phyloP scores from a whole-genome alignment of 2,113 vertebrate species.

The Megaleporinus macrocephalus region DNA sequence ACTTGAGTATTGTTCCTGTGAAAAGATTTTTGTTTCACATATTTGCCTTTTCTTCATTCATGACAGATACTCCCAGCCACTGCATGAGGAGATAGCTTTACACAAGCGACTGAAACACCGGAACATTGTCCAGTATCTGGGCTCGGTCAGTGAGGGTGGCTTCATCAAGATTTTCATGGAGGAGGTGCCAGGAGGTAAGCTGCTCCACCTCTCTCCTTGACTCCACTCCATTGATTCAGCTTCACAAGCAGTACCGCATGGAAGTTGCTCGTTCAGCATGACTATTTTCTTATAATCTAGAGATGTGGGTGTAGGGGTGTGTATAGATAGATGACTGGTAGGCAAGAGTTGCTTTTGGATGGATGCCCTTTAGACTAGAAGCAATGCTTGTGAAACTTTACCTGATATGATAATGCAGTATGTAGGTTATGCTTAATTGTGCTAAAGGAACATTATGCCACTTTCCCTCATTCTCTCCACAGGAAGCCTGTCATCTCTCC shows the following conservation, averaged over 20 bases:
- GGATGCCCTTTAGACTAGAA: background rate
- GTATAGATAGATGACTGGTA: background rate
- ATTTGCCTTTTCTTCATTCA: background rate
- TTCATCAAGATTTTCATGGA: slow-evolving; percentile 98
- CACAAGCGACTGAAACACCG: slow-evolving; percentile 90
- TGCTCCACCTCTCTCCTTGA: background rate
- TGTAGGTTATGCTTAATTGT: background rate
- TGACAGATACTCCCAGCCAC: slow-evolving; percentile 87
- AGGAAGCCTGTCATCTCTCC: slow-evolving; percentile 91
- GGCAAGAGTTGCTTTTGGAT: slow-evolving; percentile 22
- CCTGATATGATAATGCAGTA: background rate
- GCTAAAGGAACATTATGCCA: background rate
- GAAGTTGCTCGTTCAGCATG: background rate
- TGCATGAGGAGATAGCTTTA: slow-evolving; percentile 91
- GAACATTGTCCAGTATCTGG: slow-evolving; percentile 92
- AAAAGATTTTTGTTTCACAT: background rate
- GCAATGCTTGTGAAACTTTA: background rate
- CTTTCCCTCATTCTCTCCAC: background rate
- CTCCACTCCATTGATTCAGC: background rate
- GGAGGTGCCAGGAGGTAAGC: slow-evolving; percentile 91
- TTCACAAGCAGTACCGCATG: background rate
- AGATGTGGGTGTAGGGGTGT: background rate
- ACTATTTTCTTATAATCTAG: no score
- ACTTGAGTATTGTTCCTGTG: background rate
- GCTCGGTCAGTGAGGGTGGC: slow-evolving; percentile 87